phyloP scores from a whole-genome alignment of 30 jellyfish, hydroid and myxozoan genomes.

The Catostylus mosaicus region DNA sequence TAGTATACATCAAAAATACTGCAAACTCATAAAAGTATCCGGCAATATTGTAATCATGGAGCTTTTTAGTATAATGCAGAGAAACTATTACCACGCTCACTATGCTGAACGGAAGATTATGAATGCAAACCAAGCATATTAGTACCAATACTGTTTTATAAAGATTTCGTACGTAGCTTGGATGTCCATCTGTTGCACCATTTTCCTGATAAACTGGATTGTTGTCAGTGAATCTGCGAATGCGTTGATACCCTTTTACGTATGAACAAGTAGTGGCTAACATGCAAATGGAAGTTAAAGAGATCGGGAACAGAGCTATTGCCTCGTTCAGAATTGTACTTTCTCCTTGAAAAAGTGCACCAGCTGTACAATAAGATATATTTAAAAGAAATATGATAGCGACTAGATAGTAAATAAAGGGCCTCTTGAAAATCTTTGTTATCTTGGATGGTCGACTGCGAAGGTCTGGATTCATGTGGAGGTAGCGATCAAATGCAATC shows the following conservation, averaged over 20 bases:
- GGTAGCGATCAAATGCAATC: slow-evolving; percentile 15
- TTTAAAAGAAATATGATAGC: background rate
- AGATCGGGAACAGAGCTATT: background rate
- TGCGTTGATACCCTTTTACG: background rate
- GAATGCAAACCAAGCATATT: background rate
- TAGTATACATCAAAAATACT: background rate
- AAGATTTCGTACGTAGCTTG: slow-evolving; percentile 5
- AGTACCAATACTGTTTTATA: slow-evolving; percentile 6
- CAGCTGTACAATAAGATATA: background rate
- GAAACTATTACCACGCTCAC: background rate
- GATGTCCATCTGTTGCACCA: background rate
- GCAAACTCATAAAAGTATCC: background rate
- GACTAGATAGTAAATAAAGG: background rate
- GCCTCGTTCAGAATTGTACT: background rate
- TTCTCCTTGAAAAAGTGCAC: background rate
- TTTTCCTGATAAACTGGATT: background rate
- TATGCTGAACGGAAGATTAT: background rate
- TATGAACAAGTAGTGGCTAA: background rate
- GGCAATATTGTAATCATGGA: background rate
- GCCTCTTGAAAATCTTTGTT: background rate
- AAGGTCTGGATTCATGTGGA: slow-evolving; percentile 12
- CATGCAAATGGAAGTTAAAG: background rate
- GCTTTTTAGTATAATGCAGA: background rate
- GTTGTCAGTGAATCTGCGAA: background rate
- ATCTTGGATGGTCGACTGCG: background rate